phyloP scores from a whole-genome alignment of 2,797 vertebrate genomes.

The Rhynchotus rufescens region DNA sequence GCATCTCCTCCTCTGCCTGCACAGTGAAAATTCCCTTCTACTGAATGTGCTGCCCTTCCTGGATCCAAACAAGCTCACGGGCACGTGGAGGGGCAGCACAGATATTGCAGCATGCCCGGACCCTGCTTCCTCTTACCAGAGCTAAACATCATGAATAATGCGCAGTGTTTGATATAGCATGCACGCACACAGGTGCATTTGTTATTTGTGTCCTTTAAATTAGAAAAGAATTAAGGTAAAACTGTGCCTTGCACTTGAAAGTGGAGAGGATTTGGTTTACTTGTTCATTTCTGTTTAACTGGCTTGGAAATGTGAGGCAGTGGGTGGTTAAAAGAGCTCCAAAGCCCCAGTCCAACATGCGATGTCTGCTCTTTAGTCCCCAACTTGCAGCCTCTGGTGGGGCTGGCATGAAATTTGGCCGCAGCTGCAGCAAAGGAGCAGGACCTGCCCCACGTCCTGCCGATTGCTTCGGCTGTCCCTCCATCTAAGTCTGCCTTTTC shows the following conservation, averaged over 20 bases:
- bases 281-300: background rate
- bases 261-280: background rate
- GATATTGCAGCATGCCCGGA: background rate
- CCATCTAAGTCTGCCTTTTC: too few relatives aligned
- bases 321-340: background rate
- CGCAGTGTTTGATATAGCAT: background rate
- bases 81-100: too few relatives aligned
- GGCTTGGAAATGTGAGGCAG: background rate
- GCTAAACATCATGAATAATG: background rate
- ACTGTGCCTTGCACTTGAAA: background rate
- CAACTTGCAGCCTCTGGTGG: background rate
- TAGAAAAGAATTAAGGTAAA: background rate
- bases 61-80: too few relatives aligned
- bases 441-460: background rate
- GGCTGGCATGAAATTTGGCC: background rate
- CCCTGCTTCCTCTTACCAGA: too few relatives aligned
- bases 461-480: background rate
- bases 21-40: background rate
- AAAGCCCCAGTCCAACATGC: background rate
- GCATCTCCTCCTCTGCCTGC: background rate
- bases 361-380: background rate
- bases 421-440: background rate
- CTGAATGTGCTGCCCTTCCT: too few relatives aligned
- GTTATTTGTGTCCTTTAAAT: background rate
- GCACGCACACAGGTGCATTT: too few relatives aligned